Conservation (phyloP, 2,113 vertebrate species). For the Cryptotis parvus region DNA sequence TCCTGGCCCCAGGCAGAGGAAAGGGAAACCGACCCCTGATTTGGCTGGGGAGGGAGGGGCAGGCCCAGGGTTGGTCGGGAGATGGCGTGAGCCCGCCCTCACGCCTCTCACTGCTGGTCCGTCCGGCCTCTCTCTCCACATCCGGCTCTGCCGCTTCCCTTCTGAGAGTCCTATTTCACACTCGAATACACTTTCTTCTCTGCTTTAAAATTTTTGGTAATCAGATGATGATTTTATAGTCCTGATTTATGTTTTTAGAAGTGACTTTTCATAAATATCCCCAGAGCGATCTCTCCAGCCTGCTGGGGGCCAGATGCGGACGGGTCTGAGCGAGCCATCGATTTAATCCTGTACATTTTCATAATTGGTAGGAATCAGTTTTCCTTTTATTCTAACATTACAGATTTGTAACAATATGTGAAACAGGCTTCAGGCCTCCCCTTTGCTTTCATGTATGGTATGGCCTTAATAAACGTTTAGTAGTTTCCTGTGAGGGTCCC, state of each 20-base stretch:
- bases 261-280: conserved; percentile 81
- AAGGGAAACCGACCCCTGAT: no score
- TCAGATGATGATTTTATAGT: conserved; percentile 84
- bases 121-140: no score
- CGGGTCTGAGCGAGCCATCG: conserved; percentile 75
- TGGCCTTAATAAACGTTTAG: conserved; percentile 81
- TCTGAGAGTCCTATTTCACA: conserved; percentile 74
- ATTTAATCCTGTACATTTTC: conserved; percentile 83
- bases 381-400: conserved; percentile 82
- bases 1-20: not conserved
- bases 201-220: conserved; percentile 74
- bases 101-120: no score
- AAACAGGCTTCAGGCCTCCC: conserved; percentile 77
- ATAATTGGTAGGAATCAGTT: conserved; percentile 83
- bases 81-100: no score
- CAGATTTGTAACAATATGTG: conserved; percentile 84
- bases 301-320: conserved; percentile 82
- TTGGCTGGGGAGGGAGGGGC: no score
- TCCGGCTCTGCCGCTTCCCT: conserved; percentile 65
- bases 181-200: conserved; percentile 77
- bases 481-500: conserved; percentile 75
- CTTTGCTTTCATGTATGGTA: conserved; percentile 76
- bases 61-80: no score
- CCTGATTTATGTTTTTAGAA: conserved; percentile 84
- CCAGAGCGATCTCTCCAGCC: conserved; percentile 77